Evolutionary conservation across 2,888 invertebrate species (phyloP).

Genomic region (Synergus itoensis): DNA sequence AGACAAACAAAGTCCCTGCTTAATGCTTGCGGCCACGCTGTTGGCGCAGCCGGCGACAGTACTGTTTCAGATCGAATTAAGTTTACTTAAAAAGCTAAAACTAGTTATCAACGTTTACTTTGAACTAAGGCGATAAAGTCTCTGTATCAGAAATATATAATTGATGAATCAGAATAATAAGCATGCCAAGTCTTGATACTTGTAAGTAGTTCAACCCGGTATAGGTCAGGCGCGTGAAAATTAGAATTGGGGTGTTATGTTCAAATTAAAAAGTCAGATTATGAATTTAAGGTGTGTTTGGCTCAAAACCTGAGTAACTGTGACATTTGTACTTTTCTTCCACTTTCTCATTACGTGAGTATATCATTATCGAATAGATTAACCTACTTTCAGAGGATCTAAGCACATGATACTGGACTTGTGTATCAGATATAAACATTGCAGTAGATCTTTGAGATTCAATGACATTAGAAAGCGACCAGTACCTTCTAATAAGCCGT

Average conservation of each 20-base stretch:
- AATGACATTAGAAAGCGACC: conserved; percentile 24
- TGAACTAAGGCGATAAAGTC: background rate
- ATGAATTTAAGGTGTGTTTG: no score
- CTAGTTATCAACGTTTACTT: background rate
- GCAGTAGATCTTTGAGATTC: background rate
- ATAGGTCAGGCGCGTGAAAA: no score
- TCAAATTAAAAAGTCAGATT: no score
- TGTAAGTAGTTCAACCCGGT: no score
- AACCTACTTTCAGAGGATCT: background rate
- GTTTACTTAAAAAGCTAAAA: background rate
- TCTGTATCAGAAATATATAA: no score
- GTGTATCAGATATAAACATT: background rate
- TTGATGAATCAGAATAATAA: no score
- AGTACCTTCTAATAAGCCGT: conserved; percentile 31
- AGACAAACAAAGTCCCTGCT: background rate
- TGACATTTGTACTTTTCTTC: no score
- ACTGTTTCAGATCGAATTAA: background rate
- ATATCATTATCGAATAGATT: background rate
- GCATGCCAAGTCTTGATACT: no score
- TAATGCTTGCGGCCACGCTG: background rate
- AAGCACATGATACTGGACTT: background rate
- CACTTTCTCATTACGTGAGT: no score
- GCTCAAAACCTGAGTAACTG: no score
- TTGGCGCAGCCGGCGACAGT: background rate
- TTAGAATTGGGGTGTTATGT: no score